phyloP scores from a whole-genome alignment of 2,113 vertebrate species.

The Parus major region DNA sequence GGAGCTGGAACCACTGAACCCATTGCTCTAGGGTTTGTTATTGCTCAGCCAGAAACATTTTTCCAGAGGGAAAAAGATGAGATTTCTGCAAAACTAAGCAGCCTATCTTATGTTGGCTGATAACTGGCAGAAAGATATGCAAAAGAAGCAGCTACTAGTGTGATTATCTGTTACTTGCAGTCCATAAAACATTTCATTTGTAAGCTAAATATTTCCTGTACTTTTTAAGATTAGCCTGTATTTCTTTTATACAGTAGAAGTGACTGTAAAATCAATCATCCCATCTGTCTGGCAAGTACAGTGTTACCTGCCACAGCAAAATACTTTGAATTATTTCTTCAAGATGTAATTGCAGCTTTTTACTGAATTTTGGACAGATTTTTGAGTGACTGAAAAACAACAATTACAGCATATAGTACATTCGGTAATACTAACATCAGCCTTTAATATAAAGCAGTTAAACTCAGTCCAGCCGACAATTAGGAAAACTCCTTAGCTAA shows the following conservation, averaged over 20 bases:
- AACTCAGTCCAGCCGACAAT: background rate
- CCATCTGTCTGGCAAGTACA: background rate
- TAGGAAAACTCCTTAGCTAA: background rate
- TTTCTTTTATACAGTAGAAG: background rate
- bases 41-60: background rate
- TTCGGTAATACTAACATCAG: background rate
- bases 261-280: background rate
- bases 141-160: background rate
- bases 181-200: background rate
- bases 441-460: background rate
- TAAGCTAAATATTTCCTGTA: background rate
- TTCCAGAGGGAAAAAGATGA: background rate
- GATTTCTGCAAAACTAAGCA: constrained; percentile 10
- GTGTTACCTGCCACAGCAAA: background rate
- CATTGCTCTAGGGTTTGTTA: background rate
- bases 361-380: background rate
- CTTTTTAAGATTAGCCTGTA: background rate
- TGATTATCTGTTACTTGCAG: background rate
- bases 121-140: background rate
- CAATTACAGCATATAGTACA: background rate
- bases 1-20: background rate
- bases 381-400: background rate
- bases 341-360: background rate
- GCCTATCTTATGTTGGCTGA: background rate
- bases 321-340: background rate